phyloP scores from a whole-genome alignment of 2,113 vertebrate genomes.

The Bufo gargarizans region DNA sequence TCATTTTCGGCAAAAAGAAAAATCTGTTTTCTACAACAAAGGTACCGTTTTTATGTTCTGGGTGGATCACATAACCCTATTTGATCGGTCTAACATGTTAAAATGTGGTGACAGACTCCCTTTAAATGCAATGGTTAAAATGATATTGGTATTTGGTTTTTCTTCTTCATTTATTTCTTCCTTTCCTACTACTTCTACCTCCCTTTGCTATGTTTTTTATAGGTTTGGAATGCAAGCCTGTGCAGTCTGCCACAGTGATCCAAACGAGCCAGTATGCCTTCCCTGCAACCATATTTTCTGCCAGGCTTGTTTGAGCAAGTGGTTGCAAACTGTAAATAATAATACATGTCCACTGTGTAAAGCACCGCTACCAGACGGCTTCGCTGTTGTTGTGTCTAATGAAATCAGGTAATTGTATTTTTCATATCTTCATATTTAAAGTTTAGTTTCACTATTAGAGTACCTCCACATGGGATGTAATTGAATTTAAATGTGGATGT shows the following conservation, averaged over 20 bases:
- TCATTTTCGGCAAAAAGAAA: too few species aligned
- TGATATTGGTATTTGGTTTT: too few species aligned
- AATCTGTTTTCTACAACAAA: too few species aligned
- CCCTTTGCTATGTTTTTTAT: slow-evolving; percentile 21
- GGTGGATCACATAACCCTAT: too few species aligned
- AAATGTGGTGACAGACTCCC: too few species aligned
- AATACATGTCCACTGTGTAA: slow-evolving; percentile 77
- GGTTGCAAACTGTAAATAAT: slow-evolving; percentile 77
- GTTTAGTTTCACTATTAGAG: too few species aligned
- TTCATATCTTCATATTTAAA: background rate
- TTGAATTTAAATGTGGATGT: too few species aligned
- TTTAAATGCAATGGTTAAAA: too few species aligned
- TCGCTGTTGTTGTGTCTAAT: slow-evolving; percentile 67
- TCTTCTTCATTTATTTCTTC: background rate
- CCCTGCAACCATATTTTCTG: slow-evolving; percentile 85
- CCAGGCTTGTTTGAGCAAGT: slow-evolving; percentile 74
- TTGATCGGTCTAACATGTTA: too few species aligned
- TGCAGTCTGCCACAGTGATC: slow-evolving; percentile 79
- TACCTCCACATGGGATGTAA: too few species aligned
- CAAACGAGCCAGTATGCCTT: slow-evolving; percentile 78
- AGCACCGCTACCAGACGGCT: slow-evolving; percentile 63
- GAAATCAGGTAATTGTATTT: slow-evolving; percentile 73
- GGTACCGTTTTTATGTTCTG: too few species aligned
- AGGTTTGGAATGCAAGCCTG: slow-evolving; percentile 77
- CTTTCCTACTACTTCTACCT: background rate